Evolutionary conservation across 2,113 vertebrate species (phyloP).

Genomic region (Rhinichthys klamathensis): DNA sequence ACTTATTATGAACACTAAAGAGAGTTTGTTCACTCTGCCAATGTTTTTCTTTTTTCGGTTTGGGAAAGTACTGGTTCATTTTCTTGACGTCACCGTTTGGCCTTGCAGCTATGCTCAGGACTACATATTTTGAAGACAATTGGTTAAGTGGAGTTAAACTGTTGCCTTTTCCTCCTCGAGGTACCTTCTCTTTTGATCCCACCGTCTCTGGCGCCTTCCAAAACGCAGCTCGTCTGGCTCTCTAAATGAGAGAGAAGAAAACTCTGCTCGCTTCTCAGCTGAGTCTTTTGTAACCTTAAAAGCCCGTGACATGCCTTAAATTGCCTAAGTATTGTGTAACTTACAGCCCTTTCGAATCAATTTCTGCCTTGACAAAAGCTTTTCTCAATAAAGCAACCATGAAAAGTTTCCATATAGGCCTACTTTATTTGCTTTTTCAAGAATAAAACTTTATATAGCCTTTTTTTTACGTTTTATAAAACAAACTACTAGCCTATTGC

Average conservation of each 20-base stretch:
- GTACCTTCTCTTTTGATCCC: conserved; percentile 82
- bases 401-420: conserved; percentile 41
- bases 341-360: conserved; percentile 74
- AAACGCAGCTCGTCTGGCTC: conserved; percentile 85
- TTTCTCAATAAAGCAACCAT: conserved; percentile 38
- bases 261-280: conserved; percentile 72
- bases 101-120: conserved; percentile 69
- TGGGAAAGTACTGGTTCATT: conserved; percentile 67
- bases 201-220: conserved; percentile 84
- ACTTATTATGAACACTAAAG: neutral
- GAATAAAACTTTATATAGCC: neutral
- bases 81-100: conserved; percentile 60
- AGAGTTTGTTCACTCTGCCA: neutral
- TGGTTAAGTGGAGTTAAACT: conserved; percentile 80
- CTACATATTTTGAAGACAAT: conserved; percentile 79
- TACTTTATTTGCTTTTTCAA: conserved; percentile 3
- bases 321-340: conserved; percentile 77
- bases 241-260: conserved; percentile 73
- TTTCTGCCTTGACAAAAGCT: conserved; percentile 58
- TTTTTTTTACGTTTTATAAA: neutral
- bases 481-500: too few species aligned
- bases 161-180: conserved; percentile 80
- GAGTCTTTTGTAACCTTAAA: conserved; percentile 74
- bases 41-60: neutral
- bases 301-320: conserved; percentile 76